phyloP scores from a whole-genome alignment of 2,797 vertebrate genomes.

The Sebastes reedi region DNA sequence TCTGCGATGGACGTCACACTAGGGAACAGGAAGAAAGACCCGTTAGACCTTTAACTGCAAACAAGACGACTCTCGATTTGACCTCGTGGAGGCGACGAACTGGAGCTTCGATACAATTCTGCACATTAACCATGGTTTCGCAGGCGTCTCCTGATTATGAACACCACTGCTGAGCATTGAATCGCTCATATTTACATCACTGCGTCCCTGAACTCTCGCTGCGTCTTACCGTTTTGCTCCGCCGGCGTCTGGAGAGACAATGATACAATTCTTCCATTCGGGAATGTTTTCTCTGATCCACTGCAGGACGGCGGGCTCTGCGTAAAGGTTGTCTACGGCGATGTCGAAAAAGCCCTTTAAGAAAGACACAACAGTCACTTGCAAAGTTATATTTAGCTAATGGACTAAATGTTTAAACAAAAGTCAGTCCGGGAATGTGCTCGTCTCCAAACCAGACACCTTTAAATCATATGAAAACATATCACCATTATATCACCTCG shows the following conservation, averaged over 20 bases:
- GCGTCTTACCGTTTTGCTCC: constrained; percentile 90
- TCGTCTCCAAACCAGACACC: no score
- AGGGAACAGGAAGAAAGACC: neutral
- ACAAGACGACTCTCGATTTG: neutral
- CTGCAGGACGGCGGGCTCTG: constrained; percentile 93
- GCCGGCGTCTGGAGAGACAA: constrained; percentile 94
- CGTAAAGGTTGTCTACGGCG: constrained; percentile 95
- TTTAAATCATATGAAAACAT: no score
- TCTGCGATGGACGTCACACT: constrained; percentile 97
- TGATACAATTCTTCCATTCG: constrained; percentile 93
- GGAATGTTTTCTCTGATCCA: constrained; percentile 94
- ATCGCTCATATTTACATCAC: no score
- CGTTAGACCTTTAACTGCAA: neutral
- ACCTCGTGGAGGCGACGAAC: no score
- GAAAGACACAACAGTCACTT: neutral
- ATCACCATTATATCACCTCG: no score
- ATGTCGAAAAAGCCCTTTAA: constrained; percentile 94
- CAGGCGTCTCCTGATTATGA: neutral
- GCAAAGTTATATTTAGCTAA: neutral
- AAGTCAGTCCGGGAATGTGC: no score
- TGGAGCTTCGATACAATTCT: neutral
- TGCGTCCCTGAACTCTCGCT: neutral
- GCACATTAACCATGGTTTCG: neutral
- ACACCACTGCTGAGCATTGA: neutral
- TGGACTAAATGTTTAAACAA: neutral